Percentiles rank a stretch among this genome's conserved stretches.
phyloP scores from a whole-genome alignment of 2,113 vertebrate genomes.

The Salvator merianae region DNA sequence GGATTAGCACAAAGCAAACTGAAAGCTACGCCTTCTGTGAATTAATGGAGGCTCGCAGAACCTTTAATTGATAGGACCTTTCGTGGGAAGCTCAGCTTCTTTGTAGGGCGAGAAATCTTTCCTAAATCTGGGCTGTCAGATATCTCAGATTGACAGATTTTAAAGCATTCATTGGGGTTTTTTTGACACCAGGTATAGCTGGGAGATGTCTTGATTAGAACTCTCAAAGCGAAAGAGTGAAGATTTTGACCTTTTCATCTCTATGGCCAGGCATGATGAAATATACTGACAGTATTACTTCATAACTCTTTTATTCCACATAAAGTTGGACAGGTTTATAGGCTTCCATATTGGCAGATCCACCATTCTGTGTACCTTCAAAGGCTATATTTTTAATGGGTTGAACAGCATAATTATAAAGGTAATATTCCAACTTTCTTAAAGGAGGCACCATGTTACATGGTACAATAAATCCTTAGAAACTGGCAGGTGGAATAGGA shows the following conservation, averaged over 20 bases:
- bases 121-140: not conserved
- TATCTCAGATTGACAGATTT: not conserved
- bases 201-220: not conserved
- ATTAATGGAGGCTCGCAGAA: not conserved
- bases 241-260: not conserved
- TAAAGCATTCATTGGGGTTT: not conserved
- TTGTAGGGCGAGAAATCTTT: not conserved
- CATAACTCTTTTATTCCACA: not conserved
- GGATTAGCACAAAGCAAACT: not conserved
- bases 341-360: not conserved
- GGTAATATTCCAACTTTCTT: not conserved
- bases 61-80: not conserved
- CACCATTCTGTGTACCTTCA: not conserved
- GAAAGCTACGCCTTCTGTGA: not conserved
- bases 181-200: not conserved
- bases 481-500: not conserved
- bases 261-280: not conserved
- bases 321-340: conserved; percentile 4
- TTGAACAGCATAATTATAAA: not conserved
- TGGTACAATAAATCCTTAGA: not conserved
- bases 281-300: not conserved
- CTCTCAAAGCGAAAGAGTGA: not conserved
- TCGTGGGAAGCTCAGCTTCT: no score
- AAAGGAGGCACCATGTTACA: not conserved
- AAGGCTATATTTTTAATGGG: not conserved